Percentiles rank a stretch among this genome's conserved stretches.
Evolutionary conservation across 2,113 vertebrate species (phyloP).

Genomic region (Microcebus ravelobensis): DNA sequence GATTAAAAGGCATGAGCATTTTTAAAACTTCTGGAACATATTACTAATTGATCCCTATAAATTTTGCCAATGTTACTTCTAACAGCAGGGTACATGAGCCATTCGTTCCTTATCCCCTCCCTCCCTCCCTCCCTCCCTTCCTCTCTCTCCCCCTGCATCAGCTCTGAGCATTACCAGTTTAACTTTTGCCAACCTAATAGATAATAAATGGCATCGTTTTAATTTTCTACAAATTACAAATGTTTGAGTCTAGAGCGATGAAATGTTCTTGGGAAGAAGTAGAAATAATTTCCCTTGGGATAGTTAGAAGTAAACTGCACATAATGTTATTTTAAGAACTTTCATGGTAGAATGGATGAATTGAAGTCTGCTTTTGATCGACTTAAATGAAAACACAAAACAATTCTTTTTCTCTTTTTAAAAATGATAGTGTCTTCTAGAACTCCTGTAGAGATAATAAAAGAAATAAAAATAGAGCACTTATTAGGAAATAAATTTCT

Average conservation of each 20-base stretch:
- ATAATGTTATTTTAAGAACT: constrained; percentile 56
- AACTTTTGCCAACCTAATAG: constrained; percentile 15
- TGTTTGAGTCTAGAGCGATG: constrained; percentile 40
- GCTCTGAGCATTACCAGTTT: not conserved
- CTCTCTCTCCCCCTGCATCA: not conserved
- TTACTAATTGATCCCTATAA: not conserved
- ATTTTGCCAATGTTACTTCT: constrained; percentile 26
- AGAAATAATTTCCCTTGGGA: constrained; percentile 54
- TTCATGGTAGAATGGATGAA: not conserved
- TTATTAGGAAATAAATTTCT: constrained; percentile 78
- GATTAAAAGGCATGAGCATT: not conserved
- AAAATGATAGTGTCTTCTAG: constrained; percentile 57
- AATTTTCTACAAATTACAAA: constrained; percentile 54
- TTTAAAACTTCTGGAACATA: constrained; percentile 18
- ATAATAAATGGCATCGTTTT: constrained; percentile 34
- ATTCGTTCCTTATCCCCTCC: no score
- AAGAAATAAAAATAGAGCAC: constrained; percentile 60
- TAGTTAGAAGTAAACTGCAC: not conserved
- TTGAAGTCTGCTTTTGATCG: constrained; percentile 26
- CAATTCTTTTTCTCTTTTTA: not conserved
- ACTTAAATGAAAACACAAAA: constrained; percentile 42
- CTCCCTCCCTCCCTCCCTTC: not conserved
- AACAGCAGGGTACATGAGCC: not conserved
- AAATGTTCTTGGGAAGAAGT: constrained; percentile 44
- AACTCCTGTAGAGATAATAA: constrained; percentile 49